phyloP scores from a whole-genome alignment of 2,797 vertebrate genomes.

The Lerista edwardsae region DNA sequence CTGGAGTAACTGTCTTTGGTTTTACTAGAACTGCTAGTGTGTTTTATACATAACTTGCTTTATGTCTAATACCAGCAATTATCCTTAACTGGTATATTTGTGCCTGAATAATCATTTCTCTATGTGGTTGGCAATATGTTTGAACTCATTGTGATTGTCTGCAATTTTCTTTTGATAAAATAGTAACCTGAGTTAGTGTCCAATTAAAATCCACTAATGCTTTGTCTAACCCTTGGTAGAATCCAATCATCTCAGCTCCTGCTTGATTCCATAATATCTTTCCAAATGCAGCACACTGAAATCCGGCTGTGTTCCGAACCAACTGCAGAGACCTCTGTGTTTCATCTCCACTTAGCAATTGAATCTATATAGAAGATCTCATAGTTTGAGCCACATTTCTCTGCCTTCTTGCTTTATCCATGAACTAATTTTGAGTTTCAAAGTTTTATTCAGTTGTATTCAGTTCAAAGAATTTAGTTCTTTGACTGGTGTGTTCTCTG shows the following conservation, averaged over 20 bases:
- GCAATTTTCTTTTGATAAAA: neutral
- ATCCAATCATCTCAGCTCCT: neutral
- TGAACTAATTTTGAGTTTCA: neutral
- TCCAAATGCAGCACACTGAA: too few species aligned
- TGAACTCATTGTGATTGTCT: neutral
- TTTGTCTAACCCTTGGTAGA: neutral
- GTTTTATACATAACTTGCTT: too few species aligned
- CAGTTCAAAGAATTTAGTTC: neutral
- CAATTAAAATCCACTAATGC: too few species aligned
- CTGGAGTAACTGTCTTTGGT: too few species aligned
- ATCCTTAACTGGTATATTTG: neutral
- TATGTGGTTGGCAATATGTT: neutral
- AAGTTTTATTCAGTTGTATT: neutral
- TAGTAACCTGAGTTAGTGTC: neutral
- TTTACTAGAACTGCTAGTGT: too few species aligned
- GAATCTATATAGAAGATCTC: neutral
- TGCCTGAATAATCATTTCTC: neutral
- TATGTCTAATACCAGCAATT: too few species aligned
- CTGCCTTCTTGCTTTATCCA: neutral
- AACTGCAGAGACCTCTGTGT: too few species aligned
- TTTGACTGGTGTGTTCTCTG: neutral
- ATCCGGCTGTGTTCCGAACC: too few species aligned
- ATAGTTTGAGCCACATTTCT: neutral
- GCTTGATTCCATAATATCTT: neutral
- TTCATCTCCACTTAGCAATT: neutral